Conservation (phyloP, 1,140 invertebrate genomes). For the Aphaenogaster rudis region DNA sequence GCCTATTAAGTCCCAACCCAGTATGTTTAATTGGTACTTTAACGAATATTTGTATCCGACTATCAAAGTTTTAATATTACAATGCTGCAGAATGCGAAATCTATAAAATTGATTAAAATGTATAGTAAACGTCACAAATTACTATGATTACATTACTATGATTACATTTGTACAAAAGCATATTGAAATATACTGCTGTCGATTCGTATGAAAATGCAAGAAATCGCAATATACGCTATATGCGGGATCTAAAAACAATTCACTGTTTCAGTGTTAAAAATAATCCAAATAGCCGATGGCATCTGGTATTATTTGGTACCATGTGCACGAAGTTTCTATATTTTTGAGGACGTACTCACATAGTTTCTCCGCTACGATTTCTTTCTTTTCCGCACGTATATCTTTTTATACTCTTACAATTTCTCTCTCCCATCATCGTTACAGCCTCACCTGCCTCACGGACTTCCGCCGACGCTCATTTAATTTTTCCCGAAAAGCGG, state of each 20-base stretch:
- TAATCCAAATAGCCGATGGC: conserved; percentile 10
- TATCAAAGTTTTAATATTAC: conserved; percentile 35
- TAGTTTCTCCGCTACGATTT: not conserved
- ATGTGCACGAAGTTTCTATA: conserved; percentile 1
- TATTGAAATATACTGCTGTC: not conserved
- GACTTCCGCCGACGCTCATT: conserved; percentile 22
- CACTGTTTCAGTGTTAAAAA: not conserved
- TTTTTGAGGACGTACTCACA: conserved; percentile 7
- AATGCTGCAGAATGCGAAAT: not conserved
- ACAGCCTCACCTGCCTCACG: not conserved
- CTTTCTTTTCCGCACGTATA: not conserved
- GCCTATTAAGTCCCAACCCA: conserved; percentile 36
- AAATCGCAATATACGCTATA: not conserved
- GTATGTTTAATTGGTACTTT: conserved; percentile 40
- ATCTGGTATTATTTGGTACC: not conserved
- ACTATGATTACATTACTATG: not conserved
- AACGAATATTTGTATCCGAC: conserved; percentile 47
- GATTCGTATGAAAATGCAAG: not conserved
- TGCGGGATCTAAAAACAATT: not conserved
- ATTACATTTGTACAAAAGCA: not conserved
- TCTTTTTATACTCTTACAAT: conserved; percentile 1
- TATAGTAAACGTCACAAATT: not conserved
- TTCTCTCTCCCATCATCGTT: conserved; percentile 20
- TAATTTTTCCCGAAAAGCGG: conserved; percentile 44
- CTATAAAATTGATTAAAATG: conserved; percentile 20